A percentile compares a stretch with the other conserved stretches of the same genome.
Conservation (phyloP, 2,797 vertebrate species). For the Dicrostonyx torquatus region DNA sequence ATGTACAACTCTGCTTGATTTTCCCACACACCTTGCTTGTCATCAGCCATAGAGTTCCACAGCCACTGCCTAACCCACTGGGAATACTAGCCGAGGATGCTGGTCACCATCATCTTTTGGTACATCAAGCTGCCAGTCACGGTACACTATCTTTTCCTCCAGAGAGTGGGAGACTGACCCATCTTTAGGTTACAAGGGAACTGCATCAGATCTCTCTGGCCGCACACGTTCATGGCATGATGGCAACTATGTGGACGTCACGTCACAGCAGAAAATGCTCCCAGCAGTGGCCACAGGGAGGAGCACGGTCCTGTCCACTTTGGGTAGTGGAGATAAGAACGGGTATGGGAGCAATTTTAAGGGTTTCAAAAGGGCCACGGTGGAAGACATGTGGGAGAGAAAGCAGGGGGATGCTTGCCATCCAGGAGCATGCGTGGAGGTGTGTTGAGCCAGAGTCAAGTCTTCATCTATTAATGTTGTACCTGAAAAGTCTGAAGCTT, state of each 20-base stretch:
- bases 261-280: neutral
- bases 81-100: neutral
- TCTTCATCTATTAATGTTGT: neutral
- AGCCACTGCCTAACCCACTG: neutral
- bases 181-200: constrained; percentile 55
- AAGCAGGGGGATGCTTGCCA: neutral
- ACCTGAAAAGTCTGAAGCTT: neutral
- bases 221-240: constrained; percentile 21
- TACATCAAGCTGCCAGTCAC: neutral
- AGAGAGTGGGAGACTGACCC: neutral
- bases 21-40: neutral
- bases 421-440: neutral
- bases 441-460: neutral
- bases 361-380: neutral
- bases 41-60: neutral
- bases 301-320: neutral
- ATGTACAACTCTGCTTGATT: neutral
- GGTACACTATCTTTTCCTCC: neutral
- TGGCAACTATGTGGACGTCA: constrained; percentile 14
- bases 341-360: neutral
- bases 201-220: constrained; percentile 31
- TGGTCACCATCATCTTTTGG: neutral
- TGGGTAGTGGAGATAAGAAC: neutral
- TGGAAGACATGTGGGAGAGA: neutral
- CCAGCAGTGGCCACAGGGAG: neutral